These are phyloP conservation scores for Daptonema setosum DNA, from an alignment of 2,888 invertebrate species.

Conservation along the genomic window DNA sequence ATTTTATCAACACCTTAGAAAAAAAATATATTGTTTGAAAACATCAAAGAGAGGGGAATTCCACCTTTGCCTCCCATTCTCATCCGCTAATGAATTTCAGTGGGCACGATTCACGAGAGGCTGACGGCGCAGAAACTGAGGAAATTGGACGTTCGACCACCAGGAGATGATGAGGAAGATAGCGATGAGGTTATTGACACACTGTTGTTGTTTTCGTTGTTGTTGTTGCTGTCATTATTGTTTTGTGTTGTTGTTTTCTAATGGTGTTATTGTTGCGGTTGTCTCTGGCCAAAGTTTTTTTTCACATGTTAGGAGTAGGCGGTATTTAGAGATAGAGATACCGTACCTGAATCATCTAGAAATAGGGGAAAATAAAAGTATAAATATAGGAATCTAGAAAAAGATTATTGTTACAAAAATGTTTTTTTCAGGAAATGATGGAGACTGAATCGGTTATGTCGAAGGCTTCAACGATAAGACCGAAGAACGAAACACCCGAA, in stretches of 20 bases:
- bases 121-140: background rate
- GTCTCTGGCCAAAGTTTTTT: too few relatives aligned
- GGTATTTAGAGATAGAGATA: too few relatives aligned
- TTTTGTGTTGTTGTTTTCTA: background rate
- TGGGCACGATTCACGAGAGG: background rate
- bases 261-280: background rate
- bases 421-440: background rate
- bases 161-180: background rate
- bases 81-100: too few relatives aligned
- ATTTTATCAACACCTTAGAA: too few relatives aligned
- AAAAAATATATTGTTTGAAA: too few relatives aligned
- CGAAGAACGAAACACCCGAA: slow-evolving; percentile 55
- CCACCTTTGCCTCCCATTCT: too few relatives aligned
- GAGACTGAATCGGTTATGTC: background rate
- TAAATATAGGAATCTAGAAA: background rate
- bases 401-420: background rate
- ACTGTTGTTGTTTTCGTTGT: background rate
- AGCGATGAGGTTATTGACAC: background rate
- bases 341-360: too few relatives aligned
- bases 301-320: too few relatives aligned
- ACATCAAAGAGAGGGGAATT: too few relatives aligned
- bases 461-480: slow-evolving; percentile 23
- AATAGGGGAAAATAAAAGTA: background rate
- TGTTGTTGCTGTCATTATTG: background rate
- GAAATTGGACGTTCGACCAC: background rate